Evolutionary conservation across 2,113 vertebrate species (phyloP).

Genomic region (Pyxicephalus adspersus): DNA sequence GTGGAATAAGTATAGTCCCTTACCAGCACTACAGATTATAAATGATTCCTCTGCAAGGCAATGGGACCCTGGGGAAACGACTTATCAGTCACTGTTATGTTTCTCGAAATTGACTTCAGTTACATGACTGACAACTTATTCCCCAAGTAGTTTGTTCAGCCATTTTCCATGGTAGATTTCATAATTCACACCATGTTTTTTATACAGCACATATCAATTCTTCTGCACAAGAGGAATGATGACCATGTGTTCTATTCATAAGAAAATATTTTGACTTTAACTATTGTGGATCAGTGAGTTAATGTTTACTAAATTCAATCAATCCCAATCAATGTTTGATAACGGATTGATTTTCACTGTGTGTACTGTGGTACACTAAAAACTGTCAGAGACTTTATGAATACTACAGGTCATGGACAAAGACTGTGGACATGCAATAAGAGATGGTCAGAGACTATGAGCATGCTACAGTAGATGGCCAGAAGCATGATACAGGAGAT

Average conservation of each 20-base stretch:
- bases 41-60: constrained; percentile 2
- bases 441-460: too few relatives aligned
- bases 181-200: neutral
- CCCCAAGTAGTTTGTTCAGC: neutral
- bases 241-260: neutral
- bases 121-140: neutral
- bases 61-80: neutral
- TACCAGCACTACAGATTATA: neutral
- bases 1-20: neutral
- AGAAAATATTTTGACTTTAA: too few relatives aligned
- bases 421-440: too few relatives aligned
- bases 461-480: too few relatives aligned
- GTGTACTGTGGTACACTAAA: too few relatives aligned
- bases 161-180: neutral
- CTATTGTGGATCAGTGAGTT: too few relatives aligned
- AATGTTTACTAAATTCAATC: too few relatives aligned
- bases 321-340: too few relatives aligned
- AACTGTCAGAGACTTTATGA: too few relatives aligned
- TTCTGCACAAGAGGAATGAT: neutral
- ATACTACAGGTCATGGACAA: too few relatives aligned
- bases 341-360: too few relatives aligned
- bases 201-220: neutral
- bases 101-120: neutral
- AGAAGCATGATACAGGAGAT: too few relatives aligned
- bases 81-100: constrained; percentile 11